Conservation (phyloP, 1,140 invertebrate genomes). For the Leptinotarsa lineolata region DNA sequence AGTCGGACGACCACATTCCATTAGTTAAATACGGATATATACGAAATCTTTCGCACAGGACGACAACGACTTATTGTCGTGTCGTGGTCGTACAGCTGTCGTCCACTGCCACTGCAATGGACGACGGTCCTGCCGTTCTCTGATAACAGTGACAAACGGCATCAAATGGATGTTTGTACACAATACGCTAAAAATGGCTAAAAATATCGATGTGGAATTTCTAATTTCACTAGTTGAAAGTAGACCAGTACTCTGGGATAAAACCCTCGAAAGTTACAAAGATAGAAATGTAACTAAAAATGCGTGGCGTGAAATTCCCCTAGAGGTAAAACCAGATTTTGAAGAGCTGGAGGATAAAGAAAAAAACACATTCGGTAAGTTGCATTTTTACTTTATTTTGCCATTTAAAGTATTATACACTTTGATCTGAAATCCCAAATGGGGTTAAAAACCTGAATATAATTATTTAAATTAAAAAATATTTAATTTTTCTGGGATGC, state of each 20-base stretch:
- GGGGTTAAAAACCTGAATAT: conserved; percentile 21
- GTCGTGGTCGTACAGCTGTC: conserved; percentile 11
- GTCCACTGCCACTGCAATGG: conserved; percentile 20
- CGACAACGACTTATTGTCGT: conserved; percentile 19
- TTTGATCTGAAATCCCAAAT: conserved; percentile 4
- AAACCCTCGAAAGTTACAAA: conserved; percentile 32
- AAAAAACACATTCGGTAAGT: conserved; percentile 36
- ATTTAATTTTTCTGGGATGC: conserved; percentile 17
- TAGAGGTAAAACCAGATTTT: conserved; percentile 27
- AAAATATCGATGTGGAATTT: conserved; percentile 39
- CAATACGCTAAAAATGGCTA: conserved; percentile 26
- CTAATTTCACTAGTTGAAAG: conserved; percentile 36
- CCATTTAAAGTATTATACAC: conserved; percentile 15
- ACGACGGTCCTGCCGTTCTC: conserved; percentile 1
- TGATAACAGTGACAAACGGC: conserved; percentile 15
- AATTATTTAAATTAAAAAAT: conserved; percentile 11
- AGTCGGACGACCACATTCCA: conserved; percentile 18
- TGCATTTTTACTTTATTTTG: conserved; percentile 23
- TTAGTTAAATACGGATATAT: conserved; percentile 15
- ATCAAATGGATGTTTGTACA: conserved; percentile 18
- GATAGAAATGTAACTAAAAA: conserved; percentile 34
- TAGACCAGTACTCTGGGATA: conserved; percentile 30
- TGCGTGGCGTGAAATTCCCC: conserved; percentile 30
- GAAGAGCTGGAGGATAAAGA: conserved; percentile 31
- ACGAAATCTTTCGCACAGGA: conserved; percentile 12